Evolutionary conservation across 2,888 invertebrate species (phyloP).

Genomic region (Synanthedon andrenaeformis): DNA sequence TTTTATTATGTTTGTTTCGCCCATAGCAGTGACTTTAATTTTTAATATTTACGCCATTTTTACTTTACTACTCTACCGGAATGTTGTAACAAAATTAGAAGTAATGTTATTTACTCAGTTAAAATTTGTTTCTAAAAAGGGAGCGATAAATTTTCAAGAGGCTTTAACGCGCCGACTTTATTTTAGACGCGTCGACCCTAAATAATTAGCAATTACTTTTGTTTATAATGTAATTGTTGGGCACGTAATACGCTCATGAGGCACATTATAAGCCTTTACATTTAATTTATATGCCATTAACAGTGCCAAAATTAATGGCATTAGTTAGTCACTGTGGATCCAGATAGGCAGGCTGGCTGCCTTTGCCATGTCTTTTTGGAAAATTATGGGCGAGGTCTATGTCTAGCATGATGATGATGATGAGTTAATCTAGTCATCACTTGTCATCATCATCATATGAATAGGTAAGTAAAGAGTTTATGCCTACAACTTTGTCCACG

Average conservation of each 20-base stretch:
- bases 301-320: background rate
- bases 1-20: background rate
- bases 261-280: background rate
- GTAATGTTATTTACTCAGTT: slow-evolving; percentile 25
- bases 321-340: too few relatives aligned
- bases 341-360: too few relatives aligned
- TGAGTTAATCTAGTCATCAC: too few relatives aligned
- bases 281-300: background rate
- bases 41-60: too few relatives aligned
- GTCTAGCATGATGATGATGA: too few relatives aligned
- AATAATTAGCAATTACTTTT: slow-evolving; percentile 60
- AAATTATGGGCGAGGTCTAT: too few relatives aligned
- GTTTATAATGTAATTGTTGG: slow-evolving; percentile 32
- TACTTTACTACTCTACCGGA: background rate
- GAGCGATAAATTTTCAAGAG: slow-evolving; percentile 44
- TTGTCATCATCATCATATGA: too few relatives aligned
- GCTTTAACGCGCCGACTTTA: slow-evolving; percentile 34
- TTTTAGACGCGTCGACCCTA: slow-evolving; percentile 32
- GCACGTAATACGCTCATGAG: slow-evolving; percentile 21
- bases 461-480: too few relatives aligned
- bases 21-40: too few relatives aligned
- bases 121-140: slow-evolving; percentile 28
- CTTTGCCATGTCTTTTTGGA: too few relatives aligned
- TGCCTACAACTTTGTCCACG: too few relatives aligned
- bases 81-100: slow-evolving; percentile 25